phyloP scores from a whole-genome alignment of 2,113 vertebrate genomes.

The Sinocyclocheilus rhinocerous region DNA sequence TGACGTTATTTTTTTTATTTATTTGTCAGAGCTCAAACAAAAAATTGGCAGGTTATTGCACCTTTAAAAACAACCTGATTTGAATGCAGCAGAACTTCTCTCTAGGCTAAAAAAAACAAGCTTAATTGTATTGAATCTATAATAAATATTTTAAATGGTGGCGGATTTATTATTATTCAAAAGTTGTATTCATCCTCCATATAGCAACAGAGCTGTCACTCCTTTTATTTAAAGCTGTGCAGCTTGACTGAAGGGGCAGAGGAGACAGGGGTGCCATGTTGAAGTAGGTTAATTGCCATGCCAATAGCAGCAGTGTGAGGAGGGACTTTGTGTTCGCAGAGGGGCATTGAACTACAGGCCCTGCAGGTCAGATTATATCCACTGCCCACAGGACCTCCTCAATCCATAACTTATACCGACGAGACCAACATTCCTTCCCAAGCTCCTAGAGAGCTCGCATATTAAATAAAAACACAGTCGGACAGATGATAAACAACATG shows the following conservation, averaged over 20 bases:
- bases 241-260: not conserved
- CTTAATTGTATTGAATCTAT: not conserved
- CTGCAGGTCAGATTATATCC: conserved; percentile 1
- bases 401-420: not conserved
- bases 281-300: conserved; percentile 31
- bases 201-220: conserved; percentile 20
- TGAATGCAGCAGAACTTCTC: not conserved
- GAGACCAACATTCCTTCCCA: not conserved
- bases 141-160: no score
- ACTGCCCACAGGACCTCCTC: not conserved
- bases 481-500: not conserved
- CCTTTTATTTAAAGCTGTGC: conserved; percentile 6
- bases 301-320: conserved; percentile 19
- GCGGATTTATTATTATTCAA: no score
- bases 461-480: not conserved
- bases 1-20: not conserved
- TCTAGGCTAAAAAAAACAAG: not conserved
- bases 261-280: conserved; percentile 30
- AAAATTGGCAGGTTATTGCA: not conserved
- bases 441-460: no score
- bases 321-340: not conserved
- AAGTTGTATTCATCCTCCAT: not conserved
- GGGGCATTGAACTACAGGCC: conserved; percentile 39
- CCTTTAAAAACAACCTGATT: not conserved
- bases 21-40: not conserved